A percentile compares a stretch with the other conserved stretches of the same genome.
Conservation (phyloP, 2,113 vertebrate species). For the Hystrix cristata region DNA sequence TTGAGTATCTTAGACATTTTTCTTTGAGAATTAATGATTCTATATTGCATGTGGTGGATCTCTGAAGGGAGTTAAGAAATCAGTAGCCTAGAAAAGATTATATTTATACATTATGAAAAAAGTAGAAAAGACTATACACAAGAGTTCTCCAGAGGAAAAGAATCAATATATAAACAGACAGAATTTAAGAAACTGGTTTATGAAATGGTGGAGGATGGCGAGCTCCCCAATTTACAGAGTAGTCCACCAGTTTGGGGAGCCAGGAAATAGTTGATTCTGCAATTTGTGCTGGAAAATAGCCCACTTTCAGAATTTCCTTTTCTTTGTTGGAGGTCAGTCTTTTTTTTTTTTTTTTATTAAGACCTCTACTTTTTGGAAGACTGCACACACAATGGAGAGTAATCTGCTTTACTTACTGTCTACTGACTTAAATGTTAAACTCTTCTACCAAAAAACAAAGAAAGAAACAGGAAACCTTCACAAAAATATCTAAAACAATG, state of each 20-base stretch:
- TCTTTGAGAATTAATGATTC: background rate
- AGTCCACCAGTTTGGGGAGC: background rate
- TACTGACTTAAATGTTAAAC: background rate
- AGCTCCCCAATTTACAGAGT: background rate
- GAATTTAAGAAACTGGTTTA: background rate
- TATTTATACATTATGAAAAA: background rate
- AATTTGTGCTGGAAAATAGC: background rate
- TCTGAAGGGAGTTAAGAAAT: background rate
- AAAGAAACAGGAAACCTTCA: too few species aligned
- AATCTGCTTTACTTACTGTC: background rate
- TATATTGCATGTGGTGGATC: background rate
- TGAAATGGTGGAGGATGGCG: background rate
- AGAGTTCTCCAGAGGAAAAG: background rate
- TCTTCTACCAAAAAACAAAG: background rate
- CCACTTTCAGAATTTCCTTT: background rate
- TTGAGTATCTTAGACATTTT: constrained; percentile 28
- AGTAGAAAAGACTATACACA: background rate
- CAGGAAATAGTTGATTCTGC: background rate
- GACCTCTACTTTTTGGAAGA: background rate
- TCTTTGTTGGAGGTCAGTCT: background rate
- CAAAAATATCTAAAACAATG: background rate
- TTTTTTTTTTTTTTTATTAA: background rate
- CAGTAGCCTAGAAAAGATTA: background rate
- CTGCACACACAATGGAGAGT: background rate
- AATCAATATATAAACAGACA: background rate